Evolutionary conservation across 2,113 vertebrate species (phyloP), one percentile per base, ranked within the genome.

Genomic region (Oryctolagus cuniculus): DNA sequence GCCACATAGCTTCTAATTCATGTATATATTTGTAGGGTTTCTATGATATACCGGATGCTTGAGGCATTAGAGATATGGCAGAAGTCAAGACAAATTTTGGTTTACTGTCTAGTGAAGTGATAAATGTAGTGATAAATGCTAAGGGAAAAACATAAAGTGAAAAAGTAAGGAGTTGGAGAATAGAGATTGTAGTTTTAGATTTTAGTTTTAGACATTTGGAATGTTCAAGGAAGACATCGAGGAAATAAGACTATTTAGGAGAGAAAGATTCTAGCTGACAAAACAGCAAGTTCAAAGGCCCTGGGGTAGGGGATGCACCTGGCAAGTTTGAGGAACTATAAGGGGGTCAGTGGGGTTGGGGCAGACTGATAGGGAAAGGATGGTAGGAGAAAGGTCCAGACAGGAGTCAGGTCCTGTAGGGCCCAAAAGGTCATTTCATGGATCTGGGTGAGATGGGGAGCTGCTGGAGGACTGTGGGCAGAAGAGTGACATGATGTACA

Each of bases 91-190:
- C 36, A 53, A 69, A 66, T 22, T 10, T 80, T 29, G 34, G 8
- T 72, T 85, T 78, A 24, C 5, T 83, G 67, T 64, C 38, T 84
- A 81, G 17, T 29, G 72, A 94, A 72, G 85, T 88, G 84, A 94
- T 55, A 79, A 79, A 38, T 25, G 24, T 36, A 70, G 44, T 34
- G 22, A 70, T 72, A 25, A 25, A 69, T 78, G 72, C 85, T 63
- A 77, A 49, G 69, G 69, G 72, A 24, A 27, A 64, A 87, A 78
- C 72, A n/a, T 49, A 55, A 81, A 70, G 24, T 36, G 53, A 25
- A 17, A 72, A 29, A 34, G 12, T 38, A 49, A 80, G 24, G 29
- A 83, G 0, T 83, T 53, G 49, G 66, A 92, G 61, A 82, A 49
- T 7, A 72, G 44, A 49, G 44, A 53, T 75, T 17, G 9, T 79